These are phyloP conservation scores for Neodiprion virginianus DNA, from an alignment of 1,140 invertebrate genomes.

Conservation along the genomic window DNA sequence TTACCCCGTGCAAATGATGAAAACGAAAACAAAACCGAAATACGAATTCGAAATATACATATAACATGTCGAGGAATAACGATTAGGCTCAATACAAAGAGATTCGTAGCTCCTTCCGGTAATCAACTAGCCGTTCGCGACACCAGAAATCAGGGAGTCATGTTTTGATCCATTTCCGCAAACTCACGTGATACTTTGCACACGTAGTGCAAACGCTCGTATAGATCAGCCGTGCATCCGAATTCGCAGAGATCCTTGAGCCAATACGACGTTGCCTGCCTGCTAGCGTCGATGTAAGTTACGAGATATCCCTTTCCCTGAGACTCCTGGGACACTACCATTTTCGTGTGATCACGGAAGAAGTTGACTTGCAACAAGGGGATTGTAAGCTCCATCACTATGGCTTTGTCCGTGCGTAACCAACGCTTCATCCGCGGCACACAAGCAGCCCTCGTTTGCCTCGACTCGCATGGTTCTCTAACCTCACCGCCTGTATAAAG, in stretches of 20 bases:
- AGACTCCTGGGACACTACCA: constrained; percentile 72
- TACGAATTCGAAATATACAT: no score
- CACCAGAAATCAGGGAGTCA: constrained; percentile 19
- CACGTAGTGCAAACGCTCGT: constrained; percentile 68
- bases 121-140: no score
- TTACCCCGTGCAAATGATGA: no score
- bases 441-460: constrained; percentile 40
- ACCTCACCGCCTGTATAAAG: constrained; percentile 60
- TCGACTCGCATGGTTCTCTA: constrained; percentile 65
- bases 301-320: constrained; percentile 60
- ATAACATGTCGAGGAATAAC: no score
- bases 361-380: constrained; percentile 71
- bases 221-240: constrained; percentile 67
- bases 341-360: constrained; percentile 81
- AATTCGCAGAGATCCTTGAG: constrained; percentile 64
- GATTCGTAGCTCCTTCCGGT: no score
- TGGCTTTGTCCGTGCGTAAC: constrained; percentile 77
- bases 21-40: no score
- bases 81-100: no score
- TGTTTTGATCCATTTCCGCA: constrained; percentile 57
- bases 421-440: constrained; percentile 75
- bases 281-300: constrained; percentile 74
- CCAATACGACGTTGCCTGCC: constrained; percentile 67
- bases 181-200: constrained; percentile 62
- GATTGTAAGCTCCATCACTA: constrained; percentile 72